Percentiles rank a stretch among this genome's conserved stretches.
Evolutionary conservation across 2,797 vertebrate species (phyloP).

Genomic region (Megalops cyprinoides): DNA sequence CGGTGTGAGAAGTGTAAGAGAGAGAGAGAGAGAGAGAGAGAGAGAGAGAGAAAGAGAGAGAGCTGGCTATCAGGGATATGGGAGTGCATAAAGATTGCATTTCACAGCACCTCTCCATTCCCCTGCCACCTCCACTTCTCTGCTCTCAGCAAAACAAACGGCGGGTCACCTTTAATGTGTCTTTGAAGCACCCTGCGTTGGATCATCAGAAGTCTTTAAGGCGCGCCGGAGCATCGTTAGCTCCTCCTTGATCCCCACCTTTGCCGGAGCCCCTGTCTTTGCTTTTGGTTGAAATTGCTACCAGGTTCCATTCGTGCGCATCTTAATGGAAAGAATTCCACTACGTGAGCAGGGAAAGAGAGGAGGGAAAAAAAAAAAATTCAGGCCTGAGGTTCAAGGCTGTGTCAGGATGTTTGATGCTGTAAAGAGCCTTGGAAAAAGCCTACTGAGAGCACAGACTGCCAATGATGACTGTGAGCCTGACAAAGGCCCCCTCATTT

Average conservation of each 20-base stretch:
- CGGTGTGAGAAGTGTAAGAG: neutral
- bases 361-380: neutral
- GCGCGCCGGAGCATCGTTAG: conserved; percentile 20
- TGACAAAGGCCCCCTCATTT: neutral
- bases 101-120: conserved; percentile 8
- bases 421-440: conserved; percentile 10
- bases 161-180: neutral
- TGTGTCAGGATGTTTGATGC: neutral
- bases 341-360: neutral
- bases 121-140: neutral
- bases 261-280: neutral
- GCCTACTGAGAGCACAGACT: neutral
- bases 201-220: neutral
- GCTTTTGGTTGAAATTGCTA: conserved; percentile 12
- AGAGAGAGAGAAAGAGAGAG: too few relatives aligned
- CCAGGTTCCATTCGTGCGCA: neutral
- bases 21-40: too few relatives aligned
- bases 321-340: conserved; percentile 9
- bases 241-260: neutral
- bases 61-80: neutral
- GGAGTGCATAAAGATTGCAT: conserved; percentile 2
- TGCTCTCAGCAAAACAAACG: neutral
- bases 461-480: neutral
- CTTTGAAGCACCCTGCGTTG: conserved; percentile 1
- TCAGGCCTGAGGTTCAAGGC: neutral